Evolutionary conservation across 2,888 invertebrate genomes (phyloP), one percentile per base, ranked within the genome.

Genomic region (Dicycla oo): DNA sequence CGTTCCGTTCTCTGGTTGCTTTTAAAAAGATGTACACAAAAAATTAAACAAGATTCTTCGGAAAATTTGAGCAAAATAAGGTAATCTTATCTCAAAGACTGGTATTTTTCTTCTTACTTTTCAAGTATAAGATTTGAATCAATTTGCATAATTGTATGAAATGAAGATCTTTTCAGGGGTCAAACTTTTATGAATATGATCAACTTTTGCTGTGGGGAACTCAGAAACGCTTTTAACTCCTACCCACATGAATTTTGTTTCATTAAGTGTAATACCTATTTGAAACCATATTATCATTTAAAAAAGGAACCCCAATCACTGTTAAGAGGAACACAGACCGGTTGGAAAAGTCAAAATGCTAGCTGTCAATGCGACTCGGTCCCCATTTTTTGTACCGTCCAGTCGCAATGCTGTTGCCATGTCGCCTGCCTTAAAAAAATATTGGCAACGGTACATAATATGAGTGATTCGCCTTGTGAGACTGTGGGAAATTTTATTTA

Each of bases 341-440:
- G 89, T 88, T 85, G 69, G 82, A 81, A 83, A 85, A 78, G 69
- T 88, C 87, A 87, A 88, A 89, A 89, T 77, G 84, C 75, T 84
- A 75, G 85, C 86, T 86, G 88, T 89, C 88, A 86, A 84, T 82
- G 79, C 43, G 72, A 83, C 73, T 77, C 71, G 78, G 75, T 75
- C 81, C 54, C 70, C 64, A 69, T 79, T 90, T 89, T 91, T 91
- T 92, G 83, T 83, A 63, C 70, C 67, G 72, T 75, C 68, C 81
- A 81, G 75, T 83, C 65, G 88, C 83, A 85, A 87, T 88, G 87
- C 54, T 58, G 81, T 69, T 75, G 86, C 26, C 68, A 88, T 87
- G 88, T 87, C 83, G 82, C 84, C 82, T 80, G 84, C 71, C 81
- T 82, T 49, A 78, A 85, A 86, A n/a, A 86, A 84, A 80, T 61